phyloP scores from a whole-genome alignment of 2,113 vertebrate species.

The Typhlomys cinereus region DNA sequence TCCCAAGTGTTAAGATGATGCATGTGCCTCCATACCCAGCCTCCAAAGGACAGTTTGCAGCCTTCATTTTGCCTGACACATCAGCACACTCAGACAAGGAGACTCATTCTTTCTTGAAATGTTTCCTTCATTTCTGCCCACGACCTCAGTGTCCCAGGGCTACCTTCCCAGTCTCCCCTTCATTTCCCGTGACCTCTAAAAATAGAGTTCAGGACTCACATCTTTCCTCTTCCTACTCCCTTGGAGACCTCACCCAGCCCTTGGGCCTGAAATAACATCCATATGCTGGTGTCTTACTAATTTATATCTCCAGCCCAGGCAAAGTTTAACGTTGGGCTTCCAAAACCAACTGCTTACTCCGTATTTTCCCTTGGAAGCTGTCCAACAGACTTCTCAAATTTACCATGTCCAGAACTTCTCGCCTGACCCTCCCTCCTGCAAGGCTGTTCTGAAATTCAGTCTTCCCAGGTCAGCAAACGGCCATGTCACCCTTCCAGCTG shows the following conservation, averaged over 20 bases:
- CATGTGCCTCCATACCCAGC: no score
- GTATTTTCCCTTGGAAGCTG: background rate
- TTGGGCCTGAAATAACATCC: constrained; percentile 4
- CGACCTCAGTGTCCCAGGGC: background rate
- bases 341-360: background rate
- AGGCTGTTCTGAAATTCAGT: background rate
- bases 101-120: background rate
- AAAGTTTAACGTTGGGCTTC: background rate
- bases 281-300: constrained; percentile 13
- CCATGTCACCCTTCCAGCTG: no score
- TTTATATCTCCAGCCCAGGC: background rate
- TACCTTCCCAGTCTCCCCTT: background rate
- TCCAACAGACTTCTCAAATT: constrained; percentile 5
- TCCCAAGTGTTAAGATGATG: no score
- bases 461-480: background rate
- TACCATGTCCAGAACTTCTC: background rate
- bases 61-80: no score
- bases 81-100: background rate
- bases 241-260: background rate
- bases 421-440: background rate
- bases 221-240: background rate
- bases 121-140: background rate
- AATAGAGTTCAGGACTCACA: background rate
- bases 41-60: background rate
- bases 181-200: background rate